These are phyloP conservation scores for Eurystomus gularis DNA, from an alignment of 2,113 vertebrate species.

Conservation along the genomic window DNA sequence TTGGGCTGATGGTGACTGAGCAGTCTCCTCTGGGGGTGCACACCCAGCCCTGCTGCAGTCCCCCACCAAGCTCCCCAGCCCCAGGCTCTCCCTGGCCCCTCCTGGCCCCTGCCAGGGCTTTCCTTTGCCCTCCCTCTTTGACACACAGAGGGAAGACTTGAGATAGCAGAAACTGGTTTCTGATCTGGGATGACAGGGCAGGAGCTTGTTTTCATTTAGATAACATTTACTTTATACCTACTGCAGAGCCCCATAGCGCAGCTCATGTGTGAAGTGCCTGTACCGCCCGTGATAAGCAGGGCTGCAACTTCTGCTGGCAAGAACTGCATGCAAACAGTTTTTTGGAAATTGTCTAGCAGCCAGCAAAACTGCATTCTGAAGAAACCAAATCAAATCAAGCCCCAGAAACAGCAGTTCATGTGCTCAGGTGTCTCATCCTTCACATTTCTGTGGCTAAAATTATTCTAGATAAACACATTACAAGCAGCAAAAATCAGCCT, in stretches of 20 bases:
- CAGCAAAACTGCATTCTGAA: not conserved
- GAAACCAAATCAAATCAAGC: not conserved
- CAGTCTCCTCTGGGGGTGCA: not conserved
- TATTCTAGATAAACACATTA: not conserved
- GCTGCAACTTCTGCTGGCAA: not conserved
- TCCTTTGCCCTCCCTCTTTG: not conserved
- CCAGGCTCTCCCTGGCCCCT: not conserved
- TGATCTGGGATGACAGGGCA: not conserved
- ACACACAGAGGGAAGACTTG: not conserved
- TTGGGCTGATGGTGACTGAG: not conserved
- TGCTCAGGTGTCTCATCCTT: not conserved
- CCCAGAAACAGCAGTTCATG: not conserved
- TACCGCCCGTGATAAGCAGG: not conserved
- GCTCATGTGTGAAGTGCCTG: not conserved
- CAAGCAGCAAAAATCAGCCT: not conserved
- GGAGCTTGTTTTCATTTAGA: not conserved
- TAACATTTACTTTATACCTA: not conserved
- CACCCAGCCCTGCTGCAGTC: not conserved
- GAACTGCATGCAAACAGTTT: not conserved
- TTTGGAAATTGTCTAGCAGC: not conserved
- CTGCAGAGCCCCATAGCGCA: not conserved
- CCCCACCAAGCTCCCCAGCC: accelerated
- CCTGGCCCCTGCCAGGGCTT: not conserved
- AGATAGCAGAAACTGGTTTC: not conserved
- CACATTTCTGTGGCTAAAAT: not conserved